Evolutionary conservation across 2,888 invertebrate species (phyloP).

Genomic region (Eristalinus aeneus): DNA sequence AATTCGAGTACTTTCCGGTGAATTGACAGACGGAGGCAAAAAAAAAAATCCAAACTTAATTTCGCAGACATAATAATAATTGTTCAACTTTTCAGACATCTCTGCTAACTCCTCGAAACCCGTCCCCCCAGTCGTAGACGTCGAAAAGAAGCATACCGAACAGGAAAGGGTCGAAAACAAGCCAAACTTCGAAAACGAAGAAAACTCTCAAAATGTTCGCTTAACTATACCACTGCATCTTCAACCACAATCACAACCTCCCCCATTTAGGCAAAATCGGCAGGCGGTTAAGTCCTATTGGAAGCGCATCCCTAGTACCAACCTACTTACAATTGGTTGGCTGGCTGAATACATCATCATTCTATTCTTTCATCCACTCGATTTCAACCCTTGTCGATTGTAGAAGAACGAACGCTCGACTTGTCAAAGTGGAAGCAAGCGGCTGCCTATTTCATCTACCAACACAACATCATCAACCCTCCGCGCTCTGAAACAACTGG

Average conservation of each 20-base stretch:
- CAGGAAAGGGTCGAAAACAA: background rate
- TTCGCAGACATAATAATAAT: conserved; percentile 71
- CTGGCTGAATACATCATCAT: conserved; percentile 70
- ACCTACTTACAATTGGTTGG: conserved; percentile 71
- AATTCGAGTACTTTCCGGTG: conserved; percentile 47
- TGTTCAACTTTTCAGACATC: conserved; percentile 68
- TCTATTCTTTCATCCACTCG: conserved; percentile 55
- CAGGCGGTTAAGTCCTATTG: conserved; percentile 19
- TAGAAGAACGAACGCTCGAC: conserved; percentile 45
- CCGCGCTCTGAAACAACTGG: conserved; percentile 62
- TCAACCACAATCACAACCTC: conserved; percentile 29
- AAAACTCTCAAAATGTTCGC: conserved; percentile 55
- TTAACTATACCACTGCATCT: conserved; percentile 27
- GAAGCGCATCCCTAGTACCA: conserved; percentile 68
- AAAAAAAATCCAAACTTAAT: conserved; percentile 42
- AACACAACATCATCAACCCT: conserved; percentile 34
- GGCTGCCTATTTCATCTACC: conserved; percentile 58
- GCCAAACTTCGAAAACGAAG: conserved; percentile 1
- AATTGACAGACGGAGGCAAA: background rate
- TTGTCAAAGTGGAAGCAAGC: conserved; percentile 58
- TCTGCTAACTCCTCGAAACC: conserved; percentile 10
- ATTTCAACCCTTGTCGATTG: conserved; percentile 64
- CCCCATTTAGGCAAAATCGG: background rate
- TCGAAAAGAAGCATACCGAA: conserved; percentile 45
- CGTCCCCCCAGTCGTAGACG: conserved; percentile 18